These are phyloP conservation scores for Hippocampus kuda DNA, from an alignment of 2,797 vertebrate species.

Conservation along the genomic window DNA sequence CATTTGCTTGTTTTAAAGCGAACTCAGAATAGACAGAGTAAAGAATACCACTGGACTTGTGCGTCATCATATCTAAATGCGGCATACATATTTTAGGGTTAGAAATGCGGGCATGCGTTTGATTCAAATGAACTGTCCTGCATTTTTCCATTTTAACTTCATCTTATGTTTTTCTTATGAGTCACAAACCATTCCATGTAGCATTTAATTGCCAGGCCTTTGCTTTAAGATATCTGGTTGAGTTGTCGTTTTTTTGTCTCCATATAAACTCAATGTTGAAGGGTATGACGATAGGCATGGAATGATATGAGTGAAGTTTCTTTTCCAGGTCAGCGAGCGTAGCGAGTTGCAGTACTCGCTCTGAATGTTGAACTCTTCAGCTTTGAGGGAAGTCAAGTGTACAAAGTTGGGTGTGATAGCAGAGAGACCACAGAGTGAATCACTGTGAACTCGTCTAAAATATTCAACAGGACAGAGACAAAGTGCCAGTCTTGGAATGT, in stretches of 20 bases:
- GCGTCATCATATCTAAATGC: neutral
- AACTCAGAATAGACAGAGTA: neutral
- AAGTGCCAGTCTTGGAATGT: conserved; percentile 22
- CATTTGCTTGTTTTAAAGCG: too few species aligned
- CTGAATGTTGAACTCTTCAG: conserved; percentile 12
- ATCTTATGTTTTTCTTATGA: conserved; percentile 3
- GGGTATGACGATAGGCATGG: neutral
- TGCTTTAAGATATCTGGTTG: neutral
- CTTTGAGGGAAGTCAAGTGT: conserved; percentile 26
- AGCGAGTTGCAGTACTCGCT: conserved; percentile 1
- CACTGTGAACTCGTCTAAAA: conserved; percentile 35
- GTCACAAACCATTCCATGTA: neutral
- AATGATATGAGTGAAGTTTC: neutral
- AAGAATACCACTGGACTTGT: neutral
- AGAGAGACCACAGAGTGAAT: conserved; percentile 33
- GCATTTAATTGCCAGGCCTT: neutral
- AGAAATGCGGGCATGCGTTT: neutral
- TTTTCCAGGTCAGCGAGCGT: conserved; percentile 26
- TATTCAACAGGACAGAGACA: conserved; percentile 45
- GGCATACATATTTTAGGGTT: neutral
- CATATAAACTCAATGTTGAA: neutral
- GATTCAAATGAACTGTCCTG: neutral
- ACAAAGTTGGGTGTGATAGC: conserved; percentile 18
- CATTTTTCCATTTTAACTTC: neutral
- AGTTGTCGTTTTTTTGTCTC: neutral